These are phyloP conservation scores for Molossus molossus DNA, from an alignment of 2,797 vertebrate genomes.

Conservation along the genomic window DNA sequence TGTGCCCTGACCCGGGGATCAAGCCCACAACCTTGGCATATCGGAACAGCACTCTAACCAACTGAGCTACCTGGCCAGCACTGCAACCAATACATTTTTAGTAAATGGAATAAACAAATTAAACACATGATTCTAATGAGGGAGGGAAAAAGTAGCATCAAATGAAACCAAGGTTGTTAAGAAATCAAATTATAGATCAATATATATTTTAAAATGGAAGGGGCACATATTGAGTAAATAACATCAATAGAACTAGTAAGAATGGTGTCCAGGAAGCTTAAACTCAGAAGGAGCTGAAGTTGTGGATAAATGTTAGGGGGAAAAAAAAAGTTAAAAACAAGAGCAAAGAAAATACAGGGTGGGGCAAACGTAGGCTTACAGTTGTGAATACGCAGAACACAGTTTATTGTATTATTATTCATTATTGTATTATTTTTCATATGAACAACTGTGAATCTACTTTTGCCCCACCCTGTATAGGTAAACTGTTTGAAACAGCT, in stretches of 20 bases:
- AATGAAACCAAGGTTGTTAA: not conserved
- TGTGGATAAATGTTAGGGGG: not conserved
- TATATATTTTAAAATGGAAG: not conserved
- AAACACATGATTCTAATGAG: not conserved
- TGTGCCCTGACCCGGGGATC: no score
- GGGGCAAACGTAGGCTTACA: not conserved
- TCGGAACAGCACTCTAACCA: no score
- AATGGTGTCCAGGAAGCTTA: not conserved
- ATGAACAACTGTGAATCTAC: not conserved
- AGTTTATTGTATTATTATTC: not conserved
- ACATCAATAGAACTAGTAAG: not conserved
- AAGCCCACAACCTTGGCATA: no score
- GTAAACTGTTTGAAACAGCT: not conserved
- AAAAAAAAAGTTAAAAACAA: not conserved
- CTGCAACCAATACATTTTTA: not conserved
- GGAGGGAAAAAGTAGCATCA: constrained; percentile 20
- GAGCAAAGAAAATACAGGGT: not conserved
- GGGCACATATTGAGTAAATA: not conserved
- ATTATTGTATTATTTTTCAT: not conserved
- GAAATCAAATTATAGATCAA: constrained; percentile 38
- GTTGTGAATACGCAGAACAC: not conserved
- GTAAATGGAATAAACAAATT: constrained; percentile 27
- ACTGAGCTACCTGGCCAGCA: no score
- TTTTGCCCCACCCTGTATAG: not conserved
- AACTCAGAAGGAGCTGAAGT: not conserved